Evolutionary conservation across 64 coral and sea anemone species (phyloP).

Genomic region (Pocillopora verrucosa): DNA sequence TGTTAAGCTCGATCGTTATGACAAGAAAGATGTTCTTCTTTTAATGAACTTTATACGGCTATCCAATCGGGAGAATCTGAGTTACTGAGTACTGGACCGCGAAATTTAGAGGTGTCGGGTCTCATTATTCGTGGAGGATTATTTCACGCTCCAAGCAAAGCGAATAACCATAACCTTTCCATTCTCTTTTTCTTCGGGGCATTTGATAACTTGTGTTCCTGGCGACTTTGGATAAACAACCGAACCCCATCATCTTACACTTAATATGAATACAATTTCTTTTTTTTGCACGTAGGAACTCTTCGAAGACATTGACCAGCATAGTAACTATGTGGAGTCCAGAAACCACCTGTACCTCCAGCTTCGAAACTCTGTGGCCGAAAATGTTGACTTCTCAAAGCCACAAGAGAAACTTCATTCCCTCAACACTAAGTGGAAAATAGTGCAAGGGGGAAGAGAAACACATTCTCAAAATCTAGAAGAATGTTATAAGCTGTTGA

Average conservation of each 20-base stretch:
- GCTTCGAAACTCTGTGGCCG: constrained; percentile 52
- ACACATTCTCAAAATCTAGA: constrained; percentile 43
- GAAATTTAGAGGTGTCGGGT: too few relatives aligned
- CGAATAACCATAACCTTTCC: too few relatives aligned
- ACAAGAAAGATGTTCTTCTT: too few relatives aligned
- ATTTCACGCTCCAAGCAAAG: too few relatives aligned
- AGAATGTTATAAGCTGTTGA: constrained; percentile 58
- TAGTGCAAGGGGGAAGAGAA: constrained; percentile 56
- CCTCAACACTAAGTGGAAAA: constrained; percentile 78
- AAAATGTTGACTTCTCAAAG: constrained; percentile 75
- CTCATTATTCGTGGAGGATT: too few relatives aligned
- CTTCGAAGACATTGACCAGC: constrained; percentile 74
- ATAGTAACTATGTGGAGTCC: constrained; percentile 64
- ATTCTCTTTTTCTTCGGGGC: too few relatives aligned
- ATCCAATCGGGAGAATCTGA: too few relatives aligned
- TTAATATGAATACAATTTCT: not conserved
- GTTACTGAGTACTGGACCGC: too few relatives aligned
- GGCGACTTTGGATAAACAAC: not conserved
- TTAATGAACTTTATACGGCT: too few relatives aligned
- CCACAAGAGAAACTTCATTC: constrained; percentile 60
- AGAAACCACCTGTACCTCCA: constrained; percentile 68
- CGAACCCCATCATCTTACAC: not conserved
- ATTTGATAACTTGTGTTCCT: too few relatives aligned
- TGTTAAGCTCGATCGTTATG: too few relatives aligned
- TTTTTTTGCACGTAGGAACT: constrained; percentile 46